Conservation (phyloP, 1,140 invertebrate genomes). For the Cydia pomonella region DNA sequence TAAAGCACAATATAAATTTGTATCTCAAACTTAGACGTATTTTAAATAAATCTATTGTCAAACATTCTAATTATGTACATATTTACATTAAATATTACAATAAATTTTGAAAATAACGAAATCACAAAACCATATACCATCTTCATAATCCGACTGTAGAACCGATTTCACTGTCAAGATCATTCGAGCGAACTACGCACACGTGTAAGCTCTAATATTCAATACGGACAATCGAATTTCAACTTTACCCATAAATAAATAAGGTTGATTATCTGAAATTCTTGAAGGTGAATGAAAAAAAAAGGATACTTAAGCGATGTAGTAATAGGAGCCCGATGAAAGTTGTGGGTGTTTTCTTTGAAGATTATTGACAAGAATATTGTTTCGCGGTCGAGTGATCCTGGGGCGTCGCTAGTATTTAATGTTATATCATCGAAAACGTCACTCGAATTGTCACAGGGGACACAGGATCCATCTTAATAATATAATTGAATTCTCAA, state of each 20-base stretch:
- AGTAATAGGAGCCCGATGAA: slow-evolving; percentile 10
- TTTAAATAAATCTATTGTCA: no score
- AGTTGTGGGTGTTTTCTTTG: slow-evolving; percentile 13
- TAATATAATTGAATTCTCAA: no score
- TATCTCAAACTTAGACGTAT: no score
- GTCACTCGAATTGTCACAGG: no score
- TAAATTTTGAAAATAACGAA: background rate
- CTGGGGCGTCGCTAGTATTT: background rate
- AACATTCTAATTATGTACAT: no score
- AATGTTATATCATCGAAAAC: no score
- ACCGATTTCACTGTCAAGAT: slow-evolving; percentile 28
- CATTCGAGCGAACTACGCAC: slow-evolving; percentile 21
- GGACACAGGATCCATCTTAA: no score
- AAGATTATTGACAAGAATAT: slow-evolving; percentile 22
- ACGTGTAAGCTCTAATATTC: background rate
- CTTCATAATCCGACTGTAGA: no score
- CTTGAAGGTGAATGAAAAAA: background rate
- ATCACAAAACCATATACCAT: background rate
- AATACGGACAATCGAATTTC: background rate
- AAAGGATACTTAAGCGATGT: slow-evolving; percentile 1
- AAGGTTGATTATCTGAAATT: background rate
- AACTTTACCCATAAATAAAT: background rate
- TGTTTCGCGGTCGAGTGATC: background rate
- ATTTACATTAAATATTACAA: no score
- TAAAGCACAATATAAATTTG: no score